Evolutionary conservation across 1,140 invertebrate genomes (phyloP), one percentile per base, ranked within the genome.

Genomic region (Amyelois transitella): DNA sequence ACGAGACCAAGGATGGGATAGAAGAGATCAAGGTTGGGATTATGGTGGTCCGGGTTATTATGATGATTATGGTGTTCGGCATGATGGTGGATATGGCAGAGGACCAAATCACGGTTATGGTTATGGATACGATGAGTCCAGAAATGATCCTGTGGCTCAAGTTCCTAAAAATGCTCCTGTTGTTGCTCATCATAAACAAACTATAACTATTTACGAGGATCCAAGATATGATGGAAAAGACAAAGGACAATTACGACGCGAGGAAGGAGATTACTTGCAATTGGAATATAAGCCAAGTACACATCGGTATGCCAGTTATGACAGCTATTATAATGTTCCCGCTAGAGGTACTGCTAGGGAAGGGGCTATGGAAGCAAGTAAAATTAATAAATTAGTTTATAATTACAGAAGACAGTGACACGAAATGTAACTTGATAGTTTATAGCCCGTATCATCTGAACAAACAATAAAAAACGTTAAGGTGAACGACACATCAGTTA

Each of bases 181-280:
- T 1, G 76, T 88, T 10, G 79, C 81, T n/a, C 75, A 73, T 28
- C 71, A 74, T 32, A 77, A 85, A 49, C 86, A 89, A 66, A 90
- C 85, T 18, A 90, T 91, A 38, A 91, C 89, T 0, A 90, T 91
- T 55, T 91, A 90, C 59, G 91, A 91, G 74, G 91, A 91, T 72
- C 91, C 91, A 6, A 78, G 90, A 58, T 89, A 90, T 55, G 75
- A 80, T 21, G 82, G 81, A 0, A 72, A 72, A 19, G 75, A 84
- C 51, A 73, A 68, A 22, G 80, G 77, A 12, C 75, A 85, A 18
- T 51, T 86, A 56, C 73, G 81, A 51, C 64, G 75, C 25, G 81
- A 85, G 59, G 88, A 89, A 72, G 81, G 78, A 0, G 85, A 86
- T 53, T 80, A 79, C 43, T 63, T 88, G 8, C 75, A 87, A 51